Conservation (phyloP, 2,797 vertebrate species). For the Falco cherrug region DNA sequence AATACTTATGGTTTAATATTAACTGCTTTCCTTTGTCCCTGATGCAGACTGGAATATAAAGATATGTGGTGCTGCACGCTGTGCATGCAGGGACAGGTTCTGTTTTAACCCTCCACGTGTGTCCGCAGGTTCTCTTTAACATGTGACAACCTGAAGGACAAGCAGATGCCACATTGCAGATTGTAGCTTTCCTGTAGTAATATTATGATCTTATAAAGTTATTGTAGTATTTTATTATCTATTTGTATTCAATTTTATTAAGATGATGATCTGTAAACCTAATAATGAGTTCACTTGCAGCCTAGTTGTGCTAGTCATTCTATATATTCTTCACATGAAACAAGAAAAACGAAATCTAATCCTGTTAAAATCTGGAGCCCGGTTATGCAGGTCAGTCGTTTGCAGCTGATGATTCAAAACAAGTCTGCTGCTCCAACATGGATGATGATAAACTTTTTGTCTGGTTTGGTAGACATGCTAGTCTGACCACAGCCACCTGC, state of each 20-base stretch:
- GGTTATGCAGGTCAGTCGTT: neutral
- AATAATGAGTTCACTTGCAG: neutral
- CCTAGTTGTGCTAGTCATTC: neutral
- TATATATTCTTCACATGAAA: neutral
- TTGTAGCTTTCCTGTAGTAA: neutral
- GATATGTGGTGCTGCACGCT: neutral
- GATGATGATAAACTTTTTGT: neutral
- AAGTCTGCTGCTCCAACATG: neutral
- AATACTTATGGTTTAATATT: neutral
- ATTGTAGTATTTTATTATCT: neutral
- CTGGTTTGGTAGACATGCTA: fast-evolving
- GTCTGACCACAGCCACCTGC: neutral
- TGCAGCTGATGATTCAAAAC: neutral
- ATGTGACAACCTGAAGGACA: neutral
- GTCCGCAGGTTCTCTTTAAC: neutral
- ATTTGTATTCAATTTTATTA: neutral
- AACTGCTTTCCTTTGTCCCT: neutral
- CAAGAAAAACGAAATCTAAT: neutral
- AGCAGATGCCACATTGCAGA: neutral
- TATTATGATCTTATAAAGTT: neutral
- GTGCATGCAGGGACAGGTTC: neutral
- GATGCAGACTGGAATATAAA: neutral
- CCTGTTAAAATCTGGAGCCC: neutral
- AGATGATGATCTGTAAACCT: neutral
- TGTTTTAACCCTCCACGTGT: neutral